Evolutionary conservation across 2,888 invertebrate genomes (phyloP).

Genomic region (Mesopsocus fuscifrons): DNA sequence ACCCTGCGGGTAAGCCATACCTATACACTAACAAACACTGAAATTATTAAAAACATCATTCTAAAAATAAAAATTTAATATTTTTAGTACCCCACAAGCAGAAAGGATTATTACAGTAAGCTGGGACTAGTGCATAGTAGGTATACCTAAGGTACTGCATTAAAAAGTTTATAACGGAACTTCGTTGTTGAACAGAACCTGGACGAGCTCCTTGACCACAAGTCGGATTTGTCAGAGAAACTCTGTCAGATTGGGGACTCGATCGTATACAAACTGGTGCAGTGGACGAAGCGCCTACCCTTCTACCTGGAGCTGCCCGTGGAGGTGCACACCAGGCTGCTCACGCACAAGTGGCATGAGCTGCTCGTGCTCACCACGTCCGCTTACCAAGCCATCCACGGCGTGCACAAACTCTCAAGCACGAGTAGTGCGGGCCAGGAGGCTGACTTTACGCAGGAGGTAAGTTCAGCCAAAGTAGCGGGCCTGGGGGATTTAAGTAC

Average conservation of each 20-base stretch:
- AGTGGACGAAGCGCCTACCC: conserved; percentile 96
- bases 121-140: background rate
- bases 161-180: background rate
- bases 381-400: conserved; percentile 83
- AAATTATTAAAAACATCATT: background rate
- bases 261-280: conserved; percentile 94
- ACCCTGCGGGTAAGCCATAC: conserved; percentile 38
- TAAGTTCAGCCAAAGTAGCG: too few species aligned
- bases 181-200: conserved; percentile 41
- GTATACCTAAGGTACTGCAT: background rate
- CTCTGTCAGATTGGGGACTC: conserved; percentile 93
- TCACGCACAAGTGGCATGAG: conserved; percentile 98
- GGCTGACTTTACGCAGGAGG: conserved; percentile 74
- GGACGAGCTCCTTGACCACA: conserved; percentile 76
- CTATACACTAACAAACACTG: background rate
- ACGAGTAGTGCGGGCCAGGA: conserved; percentile 31
- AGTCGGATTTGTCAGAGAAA: conserved; percentile 78
- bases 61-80: too few species aligned
- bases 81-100: background rate
- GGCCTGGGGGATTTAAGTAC: too few species aligned
- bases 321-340: conserved; percentile 78
- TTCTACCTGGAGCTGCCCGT: conserved; percentile 94
- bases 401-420: conserved; percentile 27
- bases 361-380: conserved; percentile 83
- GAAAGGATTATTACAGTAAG: background rate